Conservation (phyloP, 2,888 invertebrate genomes). For the Icerya purchasi region DNA sequence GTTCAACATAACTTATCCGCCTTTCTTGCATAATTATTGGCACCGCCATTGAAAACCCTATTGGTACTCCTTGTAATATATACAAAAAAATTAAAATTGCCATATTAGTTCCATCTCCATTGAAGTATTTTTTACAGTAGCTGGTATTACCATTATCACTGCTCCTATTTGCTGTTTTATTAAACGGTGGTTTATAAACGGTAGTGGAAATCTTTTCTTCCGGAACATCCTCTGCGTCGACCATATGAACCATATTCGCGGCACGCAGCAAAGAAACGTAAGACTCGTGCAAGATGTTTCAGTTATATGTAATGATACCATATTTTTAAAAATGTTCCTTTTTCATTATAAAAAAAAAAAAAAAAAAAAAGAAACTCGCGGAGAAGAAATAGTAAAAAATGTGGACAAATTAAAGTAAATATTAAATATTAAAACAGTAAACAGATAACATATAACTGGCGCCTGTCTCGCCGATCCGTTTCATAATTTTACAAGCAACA, state of each 20-base stretch:
- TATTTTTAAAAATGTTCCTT: too few species aligned
- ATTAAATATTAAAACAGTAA: background rate
- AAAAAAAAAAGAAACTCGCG: too few species aligned
- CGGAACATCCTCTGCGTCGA: background rate
- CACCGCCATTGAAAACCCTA: conserved; percentile 81
- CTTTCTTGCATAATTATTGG: conserved; percentile 87
- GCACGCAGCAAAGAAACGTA: too few species aligned
- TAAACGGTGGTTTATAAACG: background rate
- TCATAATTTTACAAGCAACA: too few species aligned
- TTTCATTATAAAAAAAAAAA: too few species aligned
- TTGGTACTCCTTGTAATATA: conserved; percentile 80
- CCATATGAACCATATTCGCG: background rate
- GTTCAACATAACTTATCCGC: conserved; percentile 81
- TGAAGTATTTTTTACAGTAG: background rate
- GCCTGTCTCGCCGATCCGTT: too few species aligned
- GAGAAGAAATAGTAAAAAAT: too few species aligned
- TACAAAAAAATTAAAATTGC: conserved; percentile 76
- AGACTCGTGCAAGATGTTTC: too few species aligned
- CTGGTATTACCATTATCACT: background rate
- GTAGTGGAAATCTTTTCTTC: background rate
- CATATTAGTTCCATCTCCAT: conserved; percentile 58
- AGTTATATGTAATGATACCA: too few species aligned
- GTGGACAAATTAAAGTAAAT: background rate
- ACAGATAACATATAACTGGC: too few species aligned
- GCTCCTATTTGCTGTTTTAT: background rate